These are phyloP conservation scores for Cataglyphis livida DNA, from an alignment of 2,888 invertebrate species.

Conservation along the genomic window DNA sequence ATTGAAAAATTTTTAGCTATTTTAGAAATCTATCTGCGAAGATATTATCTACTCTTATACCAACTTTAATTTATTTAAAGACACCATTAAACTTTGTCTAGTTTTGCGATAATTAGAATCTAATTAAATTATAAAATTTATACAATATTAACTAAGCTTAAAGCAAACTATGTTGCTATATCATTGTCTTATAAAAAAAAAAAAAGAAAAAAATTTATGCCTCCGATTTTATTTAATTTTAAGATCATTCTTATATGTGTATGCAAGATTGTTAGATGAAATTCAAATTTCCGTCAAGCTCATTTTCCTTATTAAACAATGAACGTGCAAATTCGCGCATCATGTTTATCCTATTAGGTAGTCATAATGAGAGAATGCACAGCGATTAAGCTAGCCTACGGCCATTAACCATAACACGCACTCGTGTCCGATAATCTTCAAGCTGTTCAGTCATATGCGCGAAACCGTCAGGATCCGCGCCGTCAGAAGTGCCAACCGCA, in stretches of 20 bases:
- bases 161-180: neutral
- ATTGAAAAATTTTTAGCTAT: neutral
- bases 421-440: constrained; percentile 65
- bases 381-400: constrained; percentile 40
- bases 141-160: neutral
- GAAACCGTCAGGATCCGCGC: constrained; percentile 73
- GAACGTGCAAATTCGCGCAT: neutral
- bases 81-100: neutral
- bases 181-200: neutral
- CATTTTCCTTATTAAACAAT: neutral
- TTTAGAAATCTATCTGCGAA: neutral
- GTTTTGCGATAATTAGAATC: neutral
- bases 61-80: neutral
- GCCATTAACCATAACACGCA: constrained; percentile 65
- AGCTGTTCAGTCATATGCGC: constrained; percentile 64
- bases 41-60: neutral
- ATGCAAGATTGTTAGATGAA: neutral
- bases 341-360: constrained; percentile 6
- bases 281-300: neutral
- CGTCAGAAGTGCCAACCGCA: constrained; percentile 78
- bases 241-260: neutral
- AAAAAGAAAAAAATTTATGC: neutral
- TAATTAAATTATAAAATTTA: neutral
- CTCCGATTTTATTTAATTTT: neutral
- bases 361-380: constrained; percentile 44